phyloP scores from a whole-genome alignment of 2,888 invertebrate genomes.

The Meiosimyza platycephala region DNA sequence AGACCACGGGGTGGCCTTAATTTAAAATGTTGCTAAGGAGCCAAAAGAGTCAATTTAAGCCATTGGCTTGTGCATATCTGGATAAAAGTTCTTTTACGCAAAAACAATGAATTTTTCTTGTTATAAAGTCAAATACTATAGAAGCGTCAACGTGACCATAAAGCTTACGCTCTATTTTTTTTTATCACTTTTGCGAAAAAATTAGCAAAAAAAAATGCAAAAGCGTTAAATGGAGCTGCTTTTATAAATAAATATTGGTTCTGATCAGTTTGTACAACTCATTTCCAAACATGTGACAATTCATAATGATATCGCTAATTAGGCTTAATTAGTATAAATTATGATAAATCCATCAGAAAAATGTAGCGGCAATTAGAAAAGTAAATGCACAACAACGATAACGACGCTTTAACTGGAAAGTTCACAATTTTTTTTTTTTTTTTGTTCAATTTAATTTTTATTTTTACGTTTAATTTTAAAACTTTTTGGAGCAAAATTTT shows the following conservation, averaged over 20 bases:
- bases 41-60: no score
- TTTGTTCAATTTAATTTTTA: not conserved
- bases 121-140: no score
- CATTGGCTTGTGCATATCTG: no score
- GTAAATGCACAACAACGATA: not conserved
- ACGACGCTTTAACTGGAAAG: not conserved
- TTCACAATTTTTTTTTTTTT: not conserved
- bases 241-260: not conserved
- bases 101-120: no score
- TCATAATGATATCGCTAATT: slow-evolving; percentile 6
- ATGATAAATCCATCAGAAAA: slow-evolving; percentile 18
- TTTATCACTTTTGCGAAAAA: no score
- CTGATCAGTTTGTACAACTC: not conserved
- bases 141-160: not conserved
- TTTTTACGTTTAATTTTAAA: not conserved
- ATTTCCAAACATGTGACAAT: slow-evolving; percentile 22
- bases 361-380: not conserved
- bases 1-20: no score
- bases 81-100: no score
- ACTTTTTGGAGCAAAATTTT: not conserved
- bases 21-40: no score
- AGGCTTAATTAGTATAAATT: slow-evolving; percentile 13
- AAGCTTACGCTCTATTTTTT: slow-evolving; percentile 22
- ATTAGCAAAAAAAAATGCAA: no score
- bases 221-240: not conserved